Conservation (phyloP, 2,797 vertebrate genomes). For the Salarias fasciatus region DNA sequence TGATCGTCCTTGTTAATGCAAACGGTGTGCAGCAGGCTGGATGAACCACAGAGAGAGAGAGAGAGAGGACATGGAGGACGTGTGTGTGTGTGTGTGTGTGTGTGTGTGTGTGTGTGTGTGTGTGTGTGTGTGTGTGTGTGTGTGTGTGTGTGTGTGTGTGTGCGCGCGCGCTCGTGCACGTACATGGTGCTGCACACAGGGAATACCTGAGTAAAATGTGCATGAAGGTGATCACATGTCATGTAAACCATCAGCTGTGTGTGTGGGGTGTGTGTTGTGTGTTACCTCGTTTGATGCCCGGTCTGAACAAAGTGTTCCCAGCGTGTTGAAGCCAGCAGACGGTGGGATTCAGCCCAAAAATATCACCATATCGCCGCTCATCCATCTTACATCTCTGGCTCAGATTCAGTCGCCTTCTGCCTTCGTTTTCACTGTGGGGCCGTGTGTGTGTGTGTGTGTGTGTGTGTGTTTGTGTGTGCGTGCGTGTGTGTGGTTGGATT, state of each 20-base stretch:
- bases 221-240: too few relatives aligned
- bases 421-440: slow-evolving; percentile 15
- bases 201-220: too few relatives aligned
- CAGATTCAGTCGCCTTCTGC: slow-evolving; percentile 25
- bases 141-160: too few relatives aligned
- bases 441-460: too few relatives aligned
- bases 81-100: too few relatives aligned
- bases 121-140: too few relatives aligned
- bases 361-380: slow-evolving; percentile 12
- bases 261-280: slow-evolving; percentile 21
- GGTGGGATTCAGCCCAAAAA: slow-evolving; percentile 34
- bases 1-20: background rate
- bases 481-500: too few relatives aligned
- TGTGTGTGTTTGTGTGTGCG: too few relatives aligned
- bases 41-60: background rate
- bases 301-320: slow-evolving; percentile 18
- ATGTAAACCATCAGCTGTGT: background rate
- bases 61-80: too few relatives aligned
- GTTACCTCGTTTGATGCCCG: slow-evolving; percentile 14
- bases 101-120: too few relatives aligned
- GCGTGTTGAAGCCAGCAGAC: slow-evolving; percentile 19
- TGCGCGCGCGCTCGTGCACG: too few relatives aligned
- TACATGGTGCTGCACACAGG: too few relatives aligned
- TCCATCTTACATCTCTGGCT: slow-evolving; percentile 45
- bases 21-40: background rate